Base-by-base conservation (phyloP, 2,113 vertebrate species). In the Macrotus californicus region DNA sequence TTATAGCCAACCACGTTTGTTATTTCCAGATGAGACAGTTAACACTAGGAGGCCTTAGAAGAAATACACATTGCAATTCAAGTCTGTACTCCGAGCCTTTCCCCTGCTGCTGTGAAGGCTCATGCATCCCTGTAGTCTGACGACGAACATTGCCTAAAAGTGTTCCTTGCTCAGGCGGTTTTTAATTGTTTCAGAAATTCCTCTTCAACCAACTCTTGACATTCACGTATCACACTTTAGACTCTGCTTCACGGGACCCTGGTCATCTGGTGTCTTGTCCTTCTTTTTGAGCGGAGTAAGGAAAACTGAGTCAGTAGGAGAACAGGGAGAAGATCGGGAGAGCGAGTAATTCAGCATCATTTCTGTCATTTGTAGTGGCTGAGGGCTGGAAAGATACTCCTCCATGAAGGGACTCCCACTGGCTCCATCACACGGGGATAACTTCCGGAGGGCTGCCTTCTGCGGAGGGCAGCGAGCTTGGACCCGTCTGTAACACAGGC, bases 351-450 rank as follows among this genome's bases (percentile, higher is more conserved):
- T 91, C 94, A 93, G 96, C 89, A 97, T 96, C 89, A 3, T 88
- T 94, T 96, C 95, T 97, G 89, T 94, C 96, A 26, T 85, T 52
- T 92, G 96, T 94, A 96, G 97, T 96, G 88, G 89, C 89, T 75
- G 91, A 89, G 93, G 94, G 70, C 94, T 80, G 80, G 89, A 90
- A 96, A 96, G 46, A 85, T 91, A 7, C 18, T 97, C 96, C 75
- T 93, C 79, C 3, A 73, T 76, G 93, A 96, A 96, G 79, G 69
- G 66, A 11, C 0, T 72, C 73, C 89, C 50, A 61, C 16, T 5
- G 31, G 46, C 52, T 41, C 50, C 52, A 24, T 99, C 99, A 99
- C 93, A 99, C 99, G 0, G 99, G 99, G 94, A 98, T 98, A 19
- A 98, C 98, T 11, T 97, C 99, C 0, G 98, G 97, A 1, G 98